Conservation (phyloP, 2,113 vertebrate species). For the Nettapus auritus region DNA sequence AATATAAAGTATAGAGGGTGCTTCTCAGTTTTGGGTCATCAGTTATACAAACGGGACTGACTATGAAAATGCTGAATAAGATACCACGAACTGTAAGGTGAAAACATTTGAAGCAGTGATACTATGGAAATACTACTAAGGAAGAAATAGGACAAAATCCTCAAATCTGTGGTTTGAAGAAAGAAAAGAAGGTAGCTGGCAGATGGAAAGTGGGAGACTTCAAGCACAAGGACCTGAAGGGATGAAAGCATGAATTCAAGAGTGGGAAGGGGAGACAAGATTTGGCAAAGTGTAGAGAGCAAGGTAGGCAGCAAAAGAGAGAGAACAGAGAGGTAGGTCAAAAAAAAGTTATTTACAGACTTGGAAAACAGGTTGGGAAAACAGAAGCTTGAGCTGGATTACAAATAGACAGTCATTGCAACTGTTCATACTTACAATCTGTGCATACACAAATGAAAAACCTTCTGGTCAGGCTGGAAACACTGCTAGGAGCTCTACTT, state of each 20-base stretch:
- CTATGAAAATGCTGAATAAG: not conserved
- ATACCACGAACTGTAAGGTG: not conserved
- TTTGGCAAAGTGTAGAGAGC: not conserved
- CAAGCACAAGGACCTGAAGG: not conserved
- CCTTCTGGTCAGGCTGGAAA: not conserved
- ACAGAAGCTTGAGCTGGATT: not conserved
- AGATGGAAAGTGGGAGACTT: conserved; percentile 60
- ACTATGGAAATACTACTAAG: not conserved
- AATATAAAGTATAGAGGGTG: not conserved
- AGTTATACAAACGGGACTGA: not conserved
- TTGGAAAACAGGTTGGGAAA: not conserved
- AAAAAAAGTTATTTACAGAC: not conserved
- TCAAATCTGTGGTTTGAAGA: not conserved
- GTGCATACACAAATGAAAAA: not conserved
- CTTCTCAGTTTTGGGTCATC: not conserved
- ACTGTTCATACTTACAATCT: not conserved
- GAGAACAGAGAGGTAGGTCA: not conserved
- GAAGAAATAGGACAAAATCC: conserved; percentile 16
- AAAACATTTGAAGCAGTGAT: not conserved
- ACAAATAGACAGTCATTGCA: not conserved
- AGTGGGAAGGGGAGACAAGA: conserved; percentile 11
- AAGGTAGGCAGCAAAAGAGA: conserved; percentile 6
- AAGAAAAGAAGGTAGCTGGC: conserved; percentile 1
- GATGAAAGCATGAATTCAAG: not conserved
- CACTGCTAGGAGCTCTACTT: not conserved